These are phyloP conservation scores for Pinna nobilis DNA, from an alignment of 1,140 invertebrate species.

Conservation along the genomic window DNA sequence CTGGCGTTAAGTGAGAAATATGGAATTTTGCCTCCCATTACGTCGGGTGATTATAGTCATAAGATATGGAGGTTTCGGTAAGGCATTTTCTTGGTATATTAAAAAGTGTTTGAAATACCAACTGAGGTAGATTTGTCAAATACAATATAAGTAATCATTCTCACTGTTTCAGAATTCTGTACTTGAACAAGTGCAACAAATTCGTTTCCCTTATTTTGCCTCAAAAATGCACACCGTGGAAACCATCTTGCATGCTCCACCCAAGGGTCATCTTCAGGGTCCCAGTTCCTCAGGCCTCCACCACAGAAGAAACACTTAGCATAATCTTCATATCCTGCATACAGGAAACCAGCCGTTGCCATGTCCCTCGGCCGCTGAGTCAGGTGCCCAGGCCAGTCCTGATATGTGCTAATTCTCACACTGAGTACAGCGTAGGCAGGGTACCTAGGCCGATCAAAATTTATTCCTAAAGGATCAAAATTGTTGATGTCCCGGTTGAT, in stretches of 20 bases:
- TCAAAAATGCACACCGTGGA: constrained; percentile 9
- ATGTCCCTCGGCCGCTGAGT: constrained; percentile 38
- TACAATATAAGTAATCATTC: no score
- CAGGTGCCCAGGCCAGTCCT: constrained; percentile 36
- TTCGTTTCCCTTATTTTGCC: constrained; percentile 15
- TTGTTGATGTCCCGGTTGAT: no score
- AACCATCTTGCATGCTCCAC: constrained; percentile 19
- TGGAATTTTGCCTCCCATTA: no score
- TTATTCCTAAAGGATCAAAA: constrained; percentile 21
- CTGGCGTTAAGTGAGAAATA: no score
- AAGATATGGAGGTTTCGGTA: no score
- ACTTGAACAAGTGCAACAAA: constrained; percentile 8
- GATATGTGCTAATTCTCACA: constrained; percentile 44
- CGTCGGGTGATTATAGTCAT: no score
- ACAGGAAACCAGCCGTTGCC: constrained; percentile 51
- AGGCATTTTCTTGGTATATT: neutral
- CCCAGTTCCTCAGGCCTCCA: constrained; percentile 33
- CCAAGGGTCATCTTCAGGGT: constrained; percentile 38
- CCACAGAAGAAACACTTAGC: constrained; percentile 17
- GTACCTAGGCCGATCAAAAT: constrained; percentile 23
- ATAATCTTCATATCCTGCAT: constrained; percentile 34
- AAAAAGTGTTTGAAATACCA: no score
- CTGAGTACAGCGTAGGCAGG: constrained; percentile 32
- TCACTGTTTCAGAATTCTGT: neutral
- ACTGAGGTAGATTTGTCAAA: no score